phyloP scores from a whole-genome alignment of 2,113 vertebrate genomes.

The Pomatostomus ruficeps region DNA sequence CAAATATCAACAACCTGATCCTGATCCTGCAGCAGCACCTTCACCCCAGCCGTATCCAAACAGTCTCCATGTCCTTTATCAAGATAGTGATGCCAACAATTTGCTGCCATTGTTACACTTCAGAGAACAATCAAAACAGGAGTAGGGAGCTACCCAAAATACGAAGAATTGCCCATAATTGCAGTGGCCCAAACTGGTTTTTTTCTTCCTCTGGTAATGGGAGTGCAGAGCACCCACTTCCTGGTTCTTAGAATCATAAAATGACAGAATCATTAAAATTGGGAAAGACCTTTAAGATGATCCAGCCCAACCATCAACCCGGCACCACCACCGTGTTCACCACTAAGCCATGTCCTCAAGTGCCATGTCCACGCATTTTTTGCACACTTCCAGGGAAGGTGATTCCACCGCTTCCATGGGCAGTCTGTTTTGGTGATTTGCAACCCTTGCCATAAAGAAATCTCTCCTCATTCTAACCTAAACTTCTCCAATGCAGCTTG shows the following conservation, averaged over 20 bases:
- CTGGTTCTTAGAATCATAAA: neutral
- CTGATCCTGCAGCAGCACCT: neutral
- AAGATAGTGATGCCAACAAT: neutral
- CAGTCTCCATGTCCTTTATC: accelerated
- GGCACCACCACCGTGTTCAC: accelerated
- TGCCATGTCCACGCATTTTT: neutral
- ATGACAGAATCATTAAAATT: neutral
- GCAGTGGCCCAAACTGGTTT: neutral
- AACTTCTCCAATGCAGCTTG: neutral
- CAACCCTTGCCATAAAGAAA: neutral
- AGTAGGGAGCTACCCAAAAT: neutral
- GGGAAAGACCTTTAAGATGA: neutral
- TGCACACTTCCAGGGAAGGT: neutral
- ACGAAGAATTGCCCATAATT: neutral
- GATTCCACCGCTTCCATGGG: neutral
- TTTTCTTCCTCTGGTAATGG: neutral
- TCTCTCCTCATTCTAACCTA: too few relatives aligned
- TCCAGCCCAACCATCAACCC: neutral
- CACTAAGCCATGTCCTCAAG: neutral
- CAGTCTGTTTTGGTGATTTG: neutral
- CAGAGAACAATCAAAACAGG: neutral
- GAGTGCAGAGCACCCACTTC: neutral
- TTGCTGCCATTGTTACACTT: neutral
- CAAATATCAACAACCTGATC: neutral
- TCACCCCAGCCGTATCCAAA: neutral